Base-by-base conservation (phyloP, 2,113 vertebrate genomes). In the Crypturellus undulatus region DNA sequence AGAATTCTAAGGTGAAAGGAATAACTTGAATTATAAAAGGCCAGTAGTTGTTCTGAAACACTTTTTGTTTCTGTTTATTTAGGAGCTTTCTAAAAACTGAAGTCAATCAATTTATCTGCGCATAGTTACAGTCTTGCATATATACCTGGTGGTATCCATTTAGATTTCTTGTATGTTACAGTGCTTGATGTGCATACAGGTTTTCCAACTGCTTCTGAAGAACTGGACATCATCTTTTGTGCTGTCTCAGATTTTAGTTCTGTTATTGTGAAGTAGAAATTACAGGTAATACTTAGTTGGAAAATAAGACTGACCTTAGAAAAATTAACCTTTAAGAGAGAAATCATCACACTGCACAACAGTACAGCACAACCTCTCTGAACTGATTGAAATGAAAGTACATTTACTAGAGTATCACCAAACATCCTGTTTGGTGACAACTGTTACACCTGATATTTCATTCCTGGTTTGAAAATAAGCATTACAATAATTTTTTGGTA, bases 111-210 rank as follows among this genome's bases (percentile, higher is more conserved):
- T 4, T 0, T 47, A 21, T 12, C 15, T 80, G 15, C 52, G 49
- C 38, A 6, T 1, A 82, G 24, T 36, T 78, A 36, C 20, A 72
- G 42, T 54, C 28, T 69, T 19, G 40, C 3, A 79, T 10, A 79
- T 10, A 11, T 97, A 99, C 99, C 99, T 98, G 99, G 99, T 24
- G 99, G 99, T 91, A 94, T 98, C 99, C 99, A 99, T 91, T 98
- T 99, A 20, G 98, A 97, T 22, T 97, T 92, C 95, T 87, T 97
- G 60, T 96, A 95, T 79, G 92, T 85, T 92, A 95, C 63, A 89
- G 98, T 98, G 84, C 92, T 98, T 87, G 96, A 26, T 47, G 91
- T 87, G 91, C 97, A 42, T 42, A 90, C 45, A 93, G 84, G 95
- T 89, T 95, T 97, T 77, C 93, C 94, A 67, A 85, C 6, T 43